A percentile compares a stretch with the other conserved stretches of the same genome.
phyloP scores from a whole-genome alignment of 2,113 vertebrate species.

The Morone chrysops region DNA sequence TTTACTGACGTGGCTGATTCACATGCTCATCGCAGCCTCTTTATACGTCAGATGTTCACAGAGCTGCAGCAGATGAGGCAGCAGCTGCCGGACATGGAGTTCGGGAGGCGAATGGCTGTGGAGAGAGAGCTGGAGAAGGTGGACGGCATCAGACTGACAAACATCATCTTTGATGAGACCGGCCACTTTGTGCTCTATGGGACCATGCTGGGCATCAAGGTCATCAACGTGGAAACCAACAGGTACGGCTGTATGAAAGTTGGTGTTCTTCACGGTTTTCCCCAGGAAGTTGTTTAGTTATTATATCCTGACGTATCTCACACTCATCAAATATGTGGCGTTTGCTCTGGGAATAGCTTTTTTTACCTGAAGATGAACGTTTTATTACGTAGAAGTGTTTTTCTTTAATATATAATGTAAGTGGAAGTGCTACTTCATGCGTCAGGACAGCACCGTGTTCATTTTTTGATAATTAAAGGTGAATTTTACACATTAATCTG shows the following conservation, averaged over 20 bases:
- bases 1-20: neutral
- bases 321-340: too few species aligned
- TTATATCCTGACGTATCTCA: too few species aligned
- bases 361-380: too few species aligned
- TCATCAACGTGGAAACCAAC: slow-evolving; percentile 99
- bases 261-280: neutral
- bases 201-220: slow-evolving; percentile 99
- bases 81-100: slow-evolving; percentile 99
- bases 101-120: slow-evolving; percentile 96
- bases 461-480: too few species aligned
- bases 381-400: too few species aligned
- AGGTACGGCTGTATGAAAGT: slow-evolving; percentile 78
- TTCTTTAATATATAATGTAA: too few species aligned
- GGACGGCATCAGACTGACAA: slow-evolving; percentile 93
- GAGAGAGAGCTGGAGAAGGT: slow-evolving; percentile 97
- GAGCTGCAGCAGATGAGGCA: slow-evolving; percentile 99
- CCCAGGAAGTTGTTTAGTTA: neutral
- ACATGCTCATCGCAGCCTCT: neutral
- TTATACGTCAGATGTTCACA: slow-evolving; percentile 92
- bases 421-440: too few species aligned
- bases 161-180: slow-evolving; percentile 98
- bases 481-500: too few species aligned
- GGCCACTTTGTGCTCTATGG: slow-evolving; percentile 98
- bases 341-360: too few species aligned
- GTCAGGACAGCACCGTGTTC: too few species aligned